These are phyloP conservation scores for Cepphus grylle DNA, from an alignment of 2,113 vertebrate genomes.

Conservation along the genomic window DNA sequence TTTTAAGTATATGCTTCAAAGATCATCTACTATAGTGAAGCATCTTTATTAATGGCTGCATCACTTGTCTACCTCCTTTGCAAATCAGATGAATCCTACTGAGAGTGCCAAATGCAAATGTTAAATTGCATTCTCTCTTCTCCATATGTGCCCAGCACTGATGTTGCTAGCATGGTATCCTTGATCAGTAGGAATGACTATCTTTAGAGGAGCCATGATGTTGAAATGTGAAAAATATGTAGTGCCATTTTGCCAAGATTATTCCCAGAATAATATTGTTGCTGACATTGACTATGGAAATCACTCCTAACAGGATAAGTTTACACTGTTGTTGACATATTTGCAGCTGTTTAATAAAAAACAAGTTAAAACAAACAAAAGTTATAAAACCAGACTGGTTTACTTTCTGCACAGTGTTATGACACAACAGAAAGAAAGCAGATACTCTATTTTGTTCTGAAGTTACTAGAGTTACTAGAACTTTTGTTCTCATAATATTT, in stretches of 20 bases:
- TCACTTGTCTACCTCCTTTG: neutral
- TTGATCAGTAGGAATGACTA: neutral
- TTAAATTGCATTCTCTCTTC: conserved; percentile 2
- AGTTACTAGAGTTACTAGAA: neutral
- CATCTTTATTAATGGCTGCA: neutral
- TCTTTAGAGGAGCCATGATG: neutral
- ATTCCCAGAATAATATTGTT: neutral
- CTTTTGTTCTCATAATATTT: neutral
- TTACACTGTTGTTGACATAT: neutral
- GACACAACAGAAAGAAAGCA: neutral
- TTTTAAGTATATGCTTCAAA: neutral
- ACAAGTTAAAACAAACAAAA: neutral
- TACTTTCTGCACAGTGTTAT: neutral
- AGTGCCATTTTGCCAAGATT: neutral
- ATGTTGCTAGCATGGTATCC: neutral
- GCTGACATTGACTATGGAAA: neutral
- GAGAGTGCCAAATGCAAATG: neutral
- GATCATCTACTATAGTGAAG: neutral
- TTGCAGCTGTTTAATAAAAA: neutral
- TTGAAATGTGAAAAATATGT: neutral
- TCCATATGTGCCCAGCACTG: neutral
- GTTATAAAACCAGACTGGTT: neutral
- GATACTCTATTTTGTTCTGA: neutral
- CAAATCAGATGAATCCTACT: neutral
- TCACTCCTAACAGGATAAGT: neutral